Percentiles rank a stretch among this genome's conserved stretches.
Evolutionary conservation across 2,113 vertebrate genomes (phyloP).

Genomic region (Cyphomyrus discorhynchus): DNA sequence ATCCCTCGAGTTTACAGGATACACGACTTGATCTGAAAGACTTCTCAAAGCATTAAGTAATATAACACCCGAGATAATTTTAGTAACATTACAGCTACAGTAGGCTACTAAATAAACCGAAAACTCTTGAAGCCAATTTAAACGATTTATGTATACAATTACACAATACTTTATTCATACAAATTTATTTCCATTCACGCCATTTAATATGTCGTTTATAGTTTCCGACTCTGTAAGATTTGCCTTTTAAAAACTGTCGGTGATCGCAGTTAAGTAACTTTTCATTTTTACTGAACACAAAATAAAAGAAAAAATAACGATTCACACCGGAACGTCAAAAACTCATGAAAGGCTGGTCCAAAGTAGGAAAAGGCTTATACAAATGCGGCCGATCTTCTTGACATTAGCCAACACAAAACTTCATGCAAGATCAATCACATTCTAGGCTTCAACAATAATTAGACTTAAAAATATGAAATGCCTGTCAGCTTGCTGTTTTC

Average conservation of each 20-base stretch:
- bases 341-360: not conserved
- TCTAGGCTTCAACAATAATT: conserved; percentile 14
- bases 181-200: not conserved
- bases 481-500: not conserved
- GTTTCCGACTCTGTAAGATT: not conserved
- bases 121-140: not conserved
- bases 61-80: not conserved
- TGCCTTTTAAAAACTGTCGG: not conserved
- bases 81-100: not conserved
- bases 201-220: not conserved
- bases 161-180: not conserved
- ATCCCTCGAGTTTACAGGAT: not conserved
- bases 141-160: not conserved
- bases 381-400: conserved; percentile 2
- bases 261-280: not conserved
- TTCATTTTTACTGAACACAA: not conserved
- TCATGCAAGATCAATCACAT: conserved; percentile 17
- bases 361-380: not conserved
- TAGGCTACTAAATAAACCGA: not conserved
- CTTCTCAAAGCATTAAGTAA: not conserved
- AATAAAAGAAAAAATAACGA: not conserved
- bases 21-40: not conserved
- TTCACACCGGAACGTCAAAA: not conserved
- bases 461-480: conserved; percentile 10
- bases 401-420: conserved; percentile 8